Evolutionary conservation across 2,797 vertebrate genomes (phyloP).

Genomic region (Leucoraja ocellata): DNA sequence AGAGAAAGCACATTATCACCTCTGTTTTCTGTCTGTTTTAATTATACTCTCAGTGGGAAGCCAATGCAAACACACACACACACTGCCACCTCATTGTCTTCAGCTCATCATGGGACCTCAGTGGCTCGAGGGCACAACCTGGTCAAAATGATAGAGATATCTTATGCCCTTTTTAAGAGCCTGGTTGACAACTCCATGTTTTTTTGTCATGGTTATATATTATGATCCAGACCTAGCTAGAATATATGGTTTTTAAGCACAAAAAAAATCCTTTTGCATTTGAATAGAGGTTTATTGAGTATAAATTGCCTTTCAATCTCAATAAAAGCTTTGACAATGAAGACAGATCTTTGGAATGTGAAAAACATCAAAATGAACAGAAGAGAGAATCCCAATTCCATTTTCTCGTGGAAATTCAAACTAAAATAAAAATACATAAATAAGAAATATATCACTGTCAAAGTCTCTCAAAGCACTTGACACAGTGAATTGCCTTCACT

Average conservation of each 20-base stretch:
- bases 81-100: constrained; percentile 45
- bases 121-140: constrained; percentile 56
- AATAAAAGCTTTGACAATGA: not conserved
- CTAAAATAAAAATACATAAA: constrained; percentile 9
- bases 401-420: not conserved
- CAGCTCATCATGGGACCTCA: constrained; percentile 40
- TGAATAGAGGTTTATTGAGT: not conserved
- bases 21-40: constrained; percentile 73
- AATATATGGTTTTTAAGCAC: not conserved
- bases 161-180: constrained; percentile 44
- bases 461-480: not conserved
- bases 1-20: constrained; percentile 50
- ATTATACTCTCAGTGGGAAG: constrained; percentile 80
- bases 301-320: not conserved
- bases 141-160: constrained; percentile 49
- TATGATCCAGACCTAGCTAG: not conserved
- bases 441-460: constrained; percentile 16
- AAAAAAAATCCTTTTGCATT: constrained; percentile 2
- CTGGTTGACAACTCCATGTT: constrained; percentile 43
- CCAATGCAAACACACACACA: constrained; percentile 48
- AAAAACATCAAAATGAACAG: not conserved
- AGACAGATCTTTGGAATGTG: not conserved
- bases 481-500: not conserved
- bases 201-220: constrained; percentile 34
- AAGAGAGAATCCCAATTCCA: not conserved